Conservation (phyloP, 2,113 vertebrate species). For the Paracanthobrama guichenoti region DNA sequence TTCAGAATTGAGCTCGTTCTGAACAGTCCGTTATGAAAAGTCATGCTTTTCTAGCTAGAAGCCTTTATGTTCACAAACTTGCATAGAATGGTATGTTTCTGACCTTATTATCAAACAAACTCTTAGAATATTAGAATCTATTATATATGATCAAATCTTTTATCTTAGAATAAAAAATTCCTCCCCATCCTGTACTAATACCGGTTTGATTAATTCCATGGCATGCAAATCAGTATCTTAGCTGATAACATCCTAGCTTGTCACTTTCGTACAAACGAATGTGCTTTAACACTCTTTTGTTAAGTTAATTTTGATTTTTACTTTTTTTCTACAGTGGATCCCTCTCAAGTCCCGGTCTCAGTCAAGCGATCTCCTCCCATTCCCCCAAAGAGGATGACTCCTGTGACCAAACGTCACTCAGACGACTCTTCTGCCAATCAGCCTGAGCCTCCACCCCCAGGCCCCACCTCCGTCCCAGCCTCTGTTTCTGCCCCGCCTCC, state of each 20-base stretch:
- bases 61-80: neutral
- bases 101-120: neutral
- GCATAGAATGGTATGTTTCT: neutral
- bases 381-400: slow-evolving; percentile 84
- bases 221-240: neutral
- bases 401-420: slow-evolving; percentile 68
- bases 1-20: neutral
- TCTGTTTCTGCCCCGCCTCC: slow-evolving; percentile 51
- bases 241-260: slow-evolving; percentile 1
- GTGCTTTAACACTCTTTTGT: neutral
- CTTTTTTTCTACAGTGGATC: slow-evolving; percentile 76
- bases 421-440: slow-evolving; percentile 67
- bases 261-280: neutral
- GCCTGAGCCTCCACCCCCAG: slow-evolving; percentile 21
- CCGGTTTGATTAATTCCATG: neutral
- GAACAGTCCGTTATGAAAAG: neutral
- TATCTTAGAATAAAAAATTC: neutral
- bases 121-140: neutral
- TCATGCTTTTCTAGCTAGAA: neutral
- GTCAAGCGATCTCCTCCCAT: slow-evolving; percentile 87
- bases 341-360: slow-evolving; percentile 74
- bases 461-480: slow-evolving; percentile 56
- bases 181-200: neutral
- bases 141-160: neutral
- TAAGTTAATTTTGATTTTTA: neutral